These are phyloP conservation scores for Candidula unifasciata DNA, from an alignment of 2,888 invertebrate genomes.

Conservation along the genomic window DNA sequence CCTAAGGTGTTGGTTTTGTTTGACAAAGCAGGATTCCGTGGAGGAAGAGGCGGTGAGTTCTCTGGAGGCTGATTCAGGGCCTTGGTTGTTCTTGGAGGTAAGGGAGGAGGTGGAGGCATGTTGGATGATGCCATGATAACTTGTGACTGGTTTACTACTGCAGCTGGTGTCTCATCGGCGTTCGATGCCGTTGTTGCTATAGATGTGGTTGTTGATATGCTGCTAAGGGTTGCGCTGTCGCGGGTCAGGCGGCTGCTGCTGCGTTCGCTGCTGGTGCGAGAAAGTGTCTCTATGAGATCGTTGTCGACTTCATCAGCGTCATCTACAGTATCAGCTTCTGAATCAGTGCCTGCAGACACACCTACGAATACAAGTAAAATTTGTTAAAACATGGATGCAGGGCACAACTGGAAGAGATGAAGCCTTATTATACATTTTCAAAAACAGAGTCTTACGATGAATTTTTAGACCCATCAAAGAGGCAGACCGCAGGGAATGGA, in stretches of 20 bases:
- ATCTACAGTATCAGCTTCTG: conserved; percentile 58
- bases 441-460: too few relatives aligned
- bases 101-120: conserved; percentile 59
- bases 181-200: conserved; percentile 28
- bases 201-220: conserved; percentile 31
- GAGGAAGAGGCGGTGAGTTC: conserved; percentile 67
- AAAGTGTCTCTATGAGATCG: conserved; percentile 52
- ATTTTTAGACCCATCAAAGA: too few relatives aligned
- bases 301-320: conserved; percentile 53
- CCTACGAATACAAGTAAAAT: not conserved
- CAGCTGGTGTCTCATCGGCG: conserved; percentile 6
- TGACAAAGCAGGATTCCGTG: conserved; percentile 63
- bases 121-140: conserved; percentile 37
- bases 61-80: conserved; percentile 55
- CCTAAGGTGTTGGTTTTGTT: conserved; percentile 55
- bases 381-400: too few relatives aligned
- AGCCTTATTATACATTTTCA: too few relatives aligned
- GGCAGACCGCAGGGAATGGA: too few relatives aligned
- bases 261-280: conserved; percentile 57
- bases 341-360: conserved; percentile 59
- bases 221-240: conserved; percentile 45
- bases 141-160: conserved; percentile 9
- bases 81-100: conserved; percentile 62
- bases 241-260: conserved; percentile 55
- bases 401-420: too few relatives aligned